phyloP scores from a whole-genome alignment of 2,888 invertebrate species.

The Caenorhabditis angaria region DNA sequence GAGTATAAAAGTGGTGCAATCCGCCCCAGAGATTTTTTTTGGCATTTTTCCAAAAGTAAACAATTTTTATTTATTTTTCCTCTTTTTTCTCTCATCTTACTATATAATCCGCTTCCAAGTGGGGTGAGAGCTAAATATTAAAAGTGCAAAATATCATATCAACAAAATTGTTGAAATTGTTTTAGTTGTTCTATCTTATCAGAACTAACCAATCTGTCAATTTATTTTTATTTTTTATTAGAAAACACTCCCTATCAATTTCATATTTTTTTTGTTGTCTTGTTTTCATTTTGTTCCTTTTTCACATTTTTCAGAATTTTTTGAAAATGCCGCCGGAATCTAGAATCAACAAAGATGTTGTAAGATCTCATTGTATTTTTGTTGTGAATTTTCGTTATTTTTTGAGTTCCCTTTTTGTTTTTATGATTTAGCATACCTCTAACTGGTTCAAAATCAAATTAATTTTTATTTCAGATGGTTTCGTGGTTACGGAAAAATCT shows the following conservation, averaged over 20 bases:
- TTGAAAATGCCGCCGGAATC: conserved; percentile 36
- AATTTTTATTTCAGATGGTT: conserved; percentile 42
- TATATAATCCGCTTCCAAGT: neutral
- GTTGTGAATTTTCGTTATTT: neutral
- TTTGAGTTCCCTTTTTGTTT: conserved; percentile 13
- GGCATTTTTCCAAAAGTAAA: neutral
- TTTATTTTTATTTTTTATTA: too few species aligned
- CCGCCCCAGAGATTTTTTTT: neutral
- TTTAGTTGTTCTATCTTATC: neutral
- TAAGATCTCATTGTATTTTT: conserved; percentile 13
- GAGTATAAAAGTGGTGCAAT: neutral
- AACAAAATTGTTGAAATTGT: neutral
- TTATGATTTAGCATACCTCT: neutral
- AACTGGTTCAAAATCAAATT: neutral
- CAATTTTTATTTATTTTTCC: conserved; percentile 2
- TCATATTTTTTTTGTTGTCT: neutral
- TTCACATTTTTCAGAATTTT: conserved; percentile 8
- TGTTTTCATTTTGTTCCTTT: neutral
- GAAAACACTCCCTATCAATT: neutral
- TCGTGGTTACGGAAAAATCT: conserved; percentile 76
- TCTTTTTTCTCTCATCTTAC: neutral
- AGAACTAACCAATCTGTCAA: neutral
- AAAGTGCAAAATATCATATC: neutral
- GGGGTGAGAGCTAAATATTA: too few species aligned
- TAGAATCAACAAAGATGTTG: conserved; percentile 38